Conservation (phyloP, 2,888 invertebrate species). For the Volucella zonaria region DNA sequence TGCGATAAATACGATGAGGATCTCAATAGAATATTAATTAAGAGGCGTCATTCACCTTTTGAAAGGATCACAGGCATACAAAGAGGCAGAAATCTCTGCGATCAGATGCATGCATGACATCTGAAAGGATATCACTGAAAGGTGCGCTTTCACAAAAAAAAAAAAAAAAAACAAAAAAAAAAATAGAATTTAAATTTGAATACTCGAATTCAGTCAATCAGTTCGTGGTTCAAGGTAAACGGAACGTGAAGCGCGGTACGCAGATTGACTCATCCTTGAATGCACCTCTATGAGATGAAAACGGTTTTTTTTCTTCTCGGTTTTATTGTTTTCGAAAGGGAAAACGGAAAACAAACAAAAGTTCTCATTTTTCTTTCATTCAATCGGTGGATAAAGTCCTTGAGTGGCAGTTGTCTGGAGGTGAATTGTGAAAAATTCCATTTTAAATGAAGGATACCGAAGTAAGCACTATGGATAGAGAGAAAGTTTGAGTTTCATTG, state of each 20-base stretch:
- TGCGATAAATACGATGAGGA: constrained; percentile 42
- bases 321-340: constrained; percentile 44
- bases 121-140: constrained; percentile 62
- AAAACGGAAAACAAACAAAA: constrained; percentile 60
- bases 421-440: constrained; percentile 62
- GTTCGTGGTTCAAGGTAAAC: constrained; percentile 12
- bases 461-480: not conserved
- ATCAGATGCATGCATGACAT: constrained; percentile 47
- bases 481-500: constrained; percentile 46
- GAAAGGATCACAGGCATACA: constrained; percentile 51
- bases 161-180: not conserved
- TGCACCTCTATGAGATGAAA: constrained; percentile 45
- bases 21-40: constrained; percentile 74
- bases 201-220: constrained; percentile 48
- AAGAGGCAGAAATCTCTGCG: constrained; percentile 3
- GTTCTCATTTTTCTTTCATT: constrained; percentile 49
- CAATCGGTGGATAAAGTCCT: constrained; percentile 33
- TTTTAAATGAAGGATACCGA: constrained; percentile 26
- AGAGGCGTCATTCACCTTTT: constrained; percentile 64
- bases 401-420: constrained; percentile 69
- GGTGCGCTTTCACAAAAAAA: constrained; percentile 35
- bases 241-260: not conserved
- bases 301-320: constrained; percentile 7
- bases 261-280: constrained; percentile 55
- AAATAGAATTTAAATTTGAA: constrained; percentile 54